phyloP scores from a whole-genome alignment of 2,797 vertebrate species.

The Gymnopithys bicolor region DNA sequence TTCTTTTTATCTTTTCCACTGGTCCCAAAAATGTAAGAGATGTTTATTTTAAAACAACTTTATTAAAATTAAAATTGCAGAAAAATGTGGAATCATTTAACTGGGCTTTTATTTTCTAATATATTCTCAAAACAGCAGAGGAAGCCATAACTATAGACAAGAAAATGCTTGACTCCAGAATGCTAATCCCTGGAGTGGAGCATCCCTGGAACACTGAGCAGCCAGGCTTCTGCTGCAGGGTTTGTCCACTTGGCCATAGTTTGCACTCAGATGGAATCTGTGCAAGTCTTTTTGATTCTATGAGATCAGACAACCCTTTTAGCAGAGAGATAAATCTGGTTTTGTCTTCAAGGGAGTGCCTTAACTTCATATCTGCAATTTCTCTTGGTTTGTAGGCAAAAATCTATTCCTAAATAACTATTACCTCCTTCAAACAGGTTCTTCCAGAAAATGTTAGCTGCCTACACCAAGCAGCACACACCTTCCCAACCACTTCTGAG shows the following conservation, averaged over 20 bases:
- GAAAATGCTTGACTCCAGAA: too few relatives aligned
- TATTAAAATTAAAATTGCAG: too few relatives aligned
- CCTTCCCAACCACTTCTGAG: background rate
- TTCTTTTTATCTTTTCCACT: too few relatives aligned
- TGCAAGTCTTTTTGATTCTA: background rate
- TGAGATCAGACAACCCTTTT: background rate
- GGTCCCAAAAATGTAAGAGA: too few relatives aligned
- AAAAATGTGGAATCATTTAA: too few relatives aligned
- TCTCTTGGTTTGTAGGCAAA: background rate
- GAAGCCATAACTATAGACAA: too few relatives aligned
- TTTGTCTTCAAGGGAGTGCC: background rate
- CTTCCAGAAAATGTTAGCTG: background rate
- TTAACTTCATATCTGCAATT: background rate
- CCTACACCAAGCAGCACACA: background rate
- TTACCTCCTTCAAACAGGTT: background rate
- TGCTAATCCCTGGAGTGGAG: too few relatives aligned
- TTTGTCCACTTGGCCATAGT: background rate
- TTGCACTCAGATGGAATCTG: background rate
- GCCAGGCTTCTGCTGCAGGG: too few relatives aligned
- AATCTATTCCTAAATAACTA: background rate
- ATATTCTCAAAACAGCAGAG: too few relatives aligned
- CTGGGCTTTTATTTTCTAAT: too few relatives aligned
- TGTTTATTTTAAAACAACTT: too few relatives aligned
- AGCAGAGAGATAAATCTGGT: background rate
- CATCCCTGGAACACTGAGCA: too few relatives aligned